Base-by-base conservation (phyloP, 2,888 invertebrate genomes). In the Orthosia cruda region DNA sequence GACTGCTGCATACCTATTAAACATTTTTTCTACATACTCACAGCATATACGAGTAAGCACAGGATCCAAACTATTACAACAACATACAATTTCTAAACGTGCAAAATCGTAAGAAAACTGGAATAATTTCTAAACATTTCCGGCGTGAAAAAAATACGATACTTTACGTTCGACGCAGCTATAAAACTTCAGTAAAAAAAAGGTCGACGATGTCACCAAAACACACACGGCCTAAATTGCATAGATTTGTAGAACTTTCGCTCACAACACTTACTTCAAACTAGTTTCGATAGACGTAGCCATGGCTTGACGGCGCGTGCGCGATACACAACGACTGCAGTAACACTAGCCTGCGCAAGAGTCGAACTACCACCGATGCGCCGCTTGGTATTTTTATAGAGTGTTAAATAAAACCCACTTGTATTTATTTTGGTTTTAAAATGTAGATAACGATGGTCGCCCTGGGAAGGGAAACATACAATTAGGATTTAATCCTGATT, bases 241-340 rank as follows among this genome's bases (percentile, higher is more conserved):
- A 66, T 71, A 86, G 75, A 74, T 55, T 75, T 16, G 61, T 81
- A 59, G 71, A 92, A 93, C 93, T 94, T 94, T 94, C 93, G 89
- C 90, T 83, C 87, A 87, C 89, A 80, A 87, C 90, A 95, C 95
- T 95, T 94, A 95, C 95, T 94, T 95, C 82, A 93, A 91, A 92
- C 93, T 95, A 69, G 94, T 93, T 90, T 95, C 91, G 71, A 96
- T 92, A 62, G 96, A 92, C 72, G 96, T 95, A 81, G 96, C 94
- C 96, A 96, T 95, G 84, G 57, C 87, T 69, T 75, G 74, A 59
- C 64, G 71, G 66, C 77, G 76, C 87, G 89, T 74, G 76, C 77
- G 78, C 77, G 83, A 79, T 68, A 67, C 82, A 79, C 87, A 84
- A 77, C 73, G 76, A 20, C 52, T 80, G 68, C 65, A 62, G 61